Conservation (phyloP, 37 sponge, comb jelly and placozoan species). For the Mnemiopsis leidyi region DNA sequence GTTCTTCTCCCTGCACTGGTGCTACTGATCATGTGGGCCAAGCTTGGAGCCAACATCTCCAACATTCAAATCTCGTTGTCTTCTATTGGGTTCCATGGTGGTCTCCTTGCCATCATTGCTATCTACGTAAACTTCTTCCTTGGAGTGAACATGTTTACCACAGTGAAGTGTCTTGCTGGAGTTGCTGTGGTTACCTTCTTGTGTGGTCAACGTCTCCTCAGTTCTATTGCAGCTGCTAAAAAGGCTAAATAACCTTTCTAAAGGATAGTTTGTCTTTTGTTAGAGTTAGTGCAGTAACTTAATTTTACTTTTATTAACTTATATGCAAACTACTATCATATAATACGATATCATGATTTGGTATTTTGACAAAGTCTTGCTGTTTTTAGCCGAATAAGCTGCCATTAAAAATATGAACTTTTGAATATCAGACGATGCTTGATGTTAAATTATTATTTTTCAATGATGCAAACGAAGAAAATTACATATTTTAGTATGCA, state of each 20-base stretch:
- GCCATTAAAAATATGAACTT: background rate
- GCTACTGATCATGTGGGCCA: conserved; percentile 77
- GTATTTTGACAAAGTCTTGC: background rate
- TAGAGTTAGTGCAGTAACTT: background rate
- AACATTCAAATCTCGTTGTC: conserved; percentile 68
- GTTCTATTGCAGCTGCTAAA: conserved; percentile 73
- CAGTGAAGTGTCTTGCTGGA: conserved; percentile 75
- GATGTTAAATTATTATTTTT: background rate
- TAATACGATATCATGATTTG: background rate
- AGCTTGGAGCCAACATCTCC: conserved; percentile 79
- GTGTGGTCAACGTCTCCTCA: conserved; percentile 79
- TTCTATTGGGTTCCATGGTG: conserved; percentile 75
- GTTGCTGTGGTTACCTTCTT: conserved; percentile 79
- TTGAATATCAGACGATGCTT: background rate
- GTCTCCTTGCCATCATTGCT: conserved; percentile 66
- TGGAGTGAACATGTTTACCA: conserved; percentile 79
- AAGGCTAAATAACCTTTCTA: conserved; percentile 55
- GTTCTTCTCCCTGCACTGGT: conserved; percentile 72
- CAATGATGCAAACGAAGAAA: background rate
- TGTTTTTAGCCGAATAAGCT: background rate
- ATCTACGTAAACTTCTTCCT: conserved; percentile 56
- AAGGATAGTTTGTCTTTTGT: background rate
- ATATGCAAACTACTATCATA: no score
- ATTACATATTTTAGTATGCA: background rate
- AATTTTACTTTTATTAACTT: background rate